Conservation (phyloP, 2,113 vertebrate species). For the Equus przewalskii region DNA sequence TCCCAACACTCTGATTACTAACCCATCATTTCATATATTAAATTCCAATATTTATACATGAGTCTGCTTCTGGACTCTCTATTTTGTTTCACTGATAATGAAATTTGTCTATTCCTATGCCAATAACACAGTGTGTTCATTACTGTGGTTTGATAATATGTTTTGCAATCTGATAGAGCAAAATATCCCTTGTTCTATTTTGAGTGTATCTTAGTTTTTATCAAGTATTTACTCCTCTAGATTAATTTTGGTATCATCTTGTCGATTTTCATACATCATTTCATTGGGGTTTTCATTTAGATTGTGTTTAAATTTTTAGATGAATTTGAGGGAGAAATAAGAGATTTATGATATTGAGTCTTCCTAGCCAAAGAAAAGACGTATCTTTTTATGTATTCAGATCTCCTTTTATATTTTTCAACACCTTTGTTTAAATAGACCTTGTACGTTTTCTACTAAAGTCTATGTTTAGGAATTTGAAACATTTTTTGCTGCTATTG, state of each 20-base stretch:
- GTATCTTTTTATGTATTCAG: background rate
- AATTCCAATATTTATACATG: constrained; percentile 62
- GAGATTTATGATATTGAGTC: background rate
- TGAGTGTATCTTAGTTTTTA: background rate
- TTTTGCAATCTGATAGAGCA: constrained; percentile 35
- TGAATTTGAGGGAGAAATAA: background rate
- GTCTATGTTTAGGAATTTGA: background rate
- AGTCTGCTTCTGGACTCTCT: constrained; percentile 39
- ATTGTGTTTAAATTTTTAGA: constrained; percentile 44
- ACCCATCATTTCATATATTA: constrained; percentile 79
- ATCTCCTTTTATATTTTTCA: constrained; percentile 13
- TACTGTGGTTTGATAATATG: constrained; percentile 27
- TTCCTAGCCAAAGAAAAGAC: constrained; percentile 3
- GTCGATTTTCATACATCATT: constrained; percentile 20
- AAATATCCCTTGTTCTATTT: constrained; percentile 29
- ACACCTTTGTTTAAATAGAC: background rate
- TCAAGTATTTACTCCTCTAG: background rate
- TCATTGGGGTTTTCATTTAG: background rate
- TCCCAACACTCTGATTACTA: constrained; percentile 77
- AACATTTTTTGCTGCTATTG: background rate
- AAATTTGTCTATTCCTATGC: constrained; percentile 58
- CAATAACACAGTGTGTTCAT: constrained; percentile 41
- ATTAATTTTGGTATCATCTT: constrained; percentile 36
- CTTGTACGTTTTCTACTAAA: background rate
- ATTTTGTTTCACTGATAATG: constrained; percentile 49